Base-by-base conservation (phyloP, 1,140 invertebrate genomes). In the Bradynema listronoti region DNA sequence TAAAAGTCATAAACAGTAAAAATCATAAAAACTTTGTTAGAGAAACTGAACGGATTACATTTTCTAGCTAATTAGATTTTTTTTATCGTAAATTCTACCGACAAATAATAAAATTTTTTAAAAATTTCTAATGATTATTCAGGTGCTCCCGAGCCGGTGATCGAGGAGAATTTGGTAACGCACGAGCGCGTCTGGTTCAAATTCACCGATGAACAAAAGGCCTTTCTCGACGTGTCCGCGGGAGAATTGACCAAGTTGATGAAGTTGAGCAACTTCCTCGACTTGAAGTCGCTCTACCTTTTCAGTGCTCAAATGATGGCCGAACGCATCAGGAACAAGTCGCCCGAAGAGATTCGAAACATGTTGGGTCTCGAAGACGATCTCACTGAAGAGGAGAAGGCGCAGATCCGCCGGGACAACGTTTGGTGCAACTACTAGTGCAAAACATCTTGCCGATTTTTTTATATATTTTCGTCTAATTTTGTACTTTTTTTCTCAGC, bases 331-430 rank as follows among this genome's bases (percentile, higher is more conserved):
- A 69, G 71, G 43, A 46, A 49, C 25, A 71, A 72, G 50, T 34
- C 58, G 16, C 69, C 65, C 14, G 65, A 65, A 11, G 69, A 66
- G 36, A 61, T 66, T n/a, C 67, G 65, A 14, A 50, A 33, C 11
- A 34, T 72, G 25, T 55, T 66, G 4, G 68, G 61, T 9, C 33
- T 66, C 22, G 62, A 66, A 24, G 68, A 66, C 39, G 65, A 66
- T 27, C 29, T 66, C 14, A 66, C 64, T 3, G 47, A n/a, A n/a
- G 47, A 50, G 16, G 47, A 50, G n/a, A 50, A 50, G 19, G 47
- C 16, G 16, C 27, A 50, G 27, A 50, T 50, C n/a, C 47, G 47
- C n/a, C 34, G 30, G 22, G 3, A 52, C 34, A 32, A 39, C 30
- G 33, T 54, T n/a, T 54, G 51, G 51, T 54, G 61, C 46, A 66